Evolutionary conservation across 2,113 vertebrate genomes (phyloP).

Genomic region (Hucho hucho): DNA sequence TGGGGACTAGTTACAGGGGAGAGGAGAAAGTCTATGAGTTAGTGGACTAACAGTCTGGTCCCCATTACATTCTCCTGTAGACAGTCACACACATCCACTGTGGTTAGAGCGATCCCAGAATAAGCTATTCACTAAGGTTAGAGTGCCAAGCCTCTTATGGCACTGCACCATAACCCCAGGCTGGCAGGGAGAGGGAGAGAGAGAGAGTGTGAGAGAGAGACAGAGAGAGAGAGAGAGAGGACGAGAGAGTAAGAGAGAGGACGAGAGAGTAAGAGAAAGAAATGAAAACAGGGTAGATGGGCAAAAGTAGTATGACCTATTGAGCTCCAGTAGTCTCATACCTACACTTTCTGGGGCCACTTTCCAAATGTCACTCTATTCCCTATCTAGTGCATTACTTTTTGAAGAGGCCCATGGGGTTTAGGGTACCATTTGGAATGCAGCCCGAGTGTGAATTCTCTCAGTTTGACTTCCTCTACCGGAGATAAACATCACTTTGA

Average conservation of each 20-base stretch:
- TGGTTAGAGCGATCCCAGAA: neutral
- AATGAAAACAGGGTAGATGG: too few species aligned
- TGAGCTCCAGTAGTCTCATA: neutral
- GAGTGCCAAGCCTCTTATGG: neutral
- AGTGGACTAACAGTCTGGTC: neutral
- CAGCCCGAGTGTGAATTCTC: neutral
- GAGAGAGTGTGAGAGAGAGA: neutral
- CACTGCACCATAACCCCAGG: neutral
- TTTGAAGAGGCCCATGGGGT: too few species aligned
- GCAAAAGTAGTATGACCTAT: too few species aligned
- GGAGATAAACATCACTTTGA: constrained; percentile 12
- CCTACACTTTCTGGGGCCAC: too few species aligned
- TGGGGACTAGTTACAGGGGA: too few species aligned
- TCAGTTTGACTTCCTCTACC: neutral
- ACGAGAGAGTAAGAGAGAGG: neutral
- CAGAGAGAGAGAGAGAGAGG: neutral
- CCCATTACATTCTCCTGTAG: neutral
- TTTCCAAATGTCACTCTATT: too few species aligned
- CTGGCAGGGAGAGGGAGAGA: neutral
- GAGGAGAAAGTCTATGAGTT: neutral
- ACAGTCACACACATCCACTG: neutral
- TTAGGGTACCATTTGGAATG: too few species aligned
- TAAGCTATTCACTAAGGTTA: neutral
- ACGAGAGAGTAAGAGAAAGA: neutral
- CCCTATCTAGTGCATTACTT: too few species aligned